phyloP scores from a whole-genome alignment of 2,888 invertebrate genomes.

The Pyrgus malvae region DNA sequence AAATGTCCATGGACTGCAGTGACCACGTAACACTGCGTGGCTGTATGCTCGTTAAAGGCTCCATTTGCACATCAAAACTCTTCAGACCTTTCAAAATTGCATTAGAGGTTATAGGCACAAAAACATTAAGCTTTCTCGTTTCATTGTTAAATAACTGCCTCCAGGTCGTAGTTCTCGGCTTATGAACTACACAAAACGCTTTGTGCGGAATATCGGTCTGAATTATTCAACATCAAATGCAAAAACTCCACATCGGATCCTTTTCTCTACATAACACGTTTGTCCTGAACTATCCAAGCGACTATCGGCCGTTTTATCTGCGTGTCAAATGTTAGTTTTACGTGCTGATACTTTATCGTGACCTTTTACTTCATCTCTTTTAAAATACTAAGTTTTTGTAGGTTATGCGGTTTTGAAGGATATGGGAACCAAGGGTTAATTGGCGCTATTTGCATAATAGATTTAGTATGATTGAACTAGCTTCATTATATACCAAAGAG shows the following conservation, averaged over 20 bases:
- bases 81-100: too few species aligned
- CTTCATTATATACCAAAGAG: too few species aligned
- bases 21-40: too few species aligned
- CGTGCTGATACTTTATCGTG: neutral
- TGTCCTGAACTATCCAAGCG: neutral
- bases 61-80: too few species aligned
- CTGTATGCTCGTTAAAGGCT: too few species aligned
- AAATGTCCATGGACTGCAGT: too few species aligned
- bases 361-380: neutral
- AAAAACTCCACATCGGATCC: slow-evolving; percentile 26
- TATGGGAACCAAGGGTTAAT: too few species aligned
- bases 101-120: too few species aligned
- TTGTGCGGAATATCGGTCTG: slow-evolving; percentile 19
- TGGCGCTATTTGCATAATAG: too few species aligned
- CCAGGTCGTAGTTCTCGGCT: neutral
- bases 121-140: neutral
- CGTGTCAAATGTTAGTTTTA: neutral
- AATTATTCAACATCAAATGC: slow-evolving; percentile 22
- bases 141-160: neutral
- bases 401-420: too few species aligned
- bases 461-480: too few species aligned
- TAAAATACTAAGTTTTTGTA: too few species aligned
- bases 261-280: slow-evolving; percentile 19
- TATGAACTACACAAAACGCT: slow-evolving; percentile 21
- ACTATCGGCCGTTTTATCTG: neutral